Evolutionary conservation across 2,888 invertebrate species (phyloP), one percentile per base, ranked within the genome.

Genomic region (Drosophila formosana): DNA sequence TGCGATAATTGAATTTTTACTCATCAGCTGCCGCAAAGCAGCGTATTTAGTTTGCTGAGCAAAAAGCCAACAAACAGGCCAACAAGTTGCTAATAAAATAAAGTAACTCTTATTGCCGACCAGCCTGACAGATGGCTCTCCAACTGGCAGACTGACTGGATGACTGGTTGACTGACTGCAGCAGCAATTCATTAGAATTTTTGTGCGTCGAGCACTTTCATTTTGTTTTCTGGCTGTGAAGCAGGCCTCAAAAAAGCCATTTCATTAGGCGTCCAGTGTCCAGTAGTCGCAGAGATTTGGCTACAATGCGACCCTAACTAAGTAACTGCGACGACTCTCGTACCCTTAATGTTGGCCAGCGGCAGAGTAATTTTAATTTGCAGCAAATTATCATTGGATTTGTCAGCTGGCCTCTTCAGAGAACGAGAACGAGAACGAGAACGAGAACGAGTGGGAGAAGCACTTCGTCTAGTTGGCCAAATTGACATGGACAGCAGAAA

Each of bases 331-430:
- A 47, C 55, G 61, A 49, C 56, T 56, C 26, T 37, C 18, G 18
- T 34, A 61, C 66, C 67, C 56, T 65, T 70, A 74, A 71, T 82
- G 74, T 65, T 28, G 66, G 57, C 72, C 62, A 82, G 73, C 56
- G 83, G 72, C 78, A 78, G 62, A 73, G 72, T 72, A 77, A 85
- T 83, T 88, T 83, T 83, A 85, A 83, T 83, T 88, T 82, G 64
- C 73, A 70, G 72, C 70, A 68, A 67, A 75, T 85, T 82, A 79
- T 74, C 82, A 77, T 73, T 68, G 77, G 73, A 80, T 79, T 80
- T 75, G 80, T 55, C 75, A 64, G 65, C 70, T 62, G 57, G 25
- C 7, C 41, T 18, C 18, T 30, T 41, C 30, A 41, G 4, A 37
- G 37, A 4, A 37, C 37, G 30, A 18, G 8, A 32, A 32, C 32